These are phyloP conservation scores for Zosterops borbonicus DNA, from an alignment of 2,113 vertebrate genomes.

Conservation along the genomic window DNA sequence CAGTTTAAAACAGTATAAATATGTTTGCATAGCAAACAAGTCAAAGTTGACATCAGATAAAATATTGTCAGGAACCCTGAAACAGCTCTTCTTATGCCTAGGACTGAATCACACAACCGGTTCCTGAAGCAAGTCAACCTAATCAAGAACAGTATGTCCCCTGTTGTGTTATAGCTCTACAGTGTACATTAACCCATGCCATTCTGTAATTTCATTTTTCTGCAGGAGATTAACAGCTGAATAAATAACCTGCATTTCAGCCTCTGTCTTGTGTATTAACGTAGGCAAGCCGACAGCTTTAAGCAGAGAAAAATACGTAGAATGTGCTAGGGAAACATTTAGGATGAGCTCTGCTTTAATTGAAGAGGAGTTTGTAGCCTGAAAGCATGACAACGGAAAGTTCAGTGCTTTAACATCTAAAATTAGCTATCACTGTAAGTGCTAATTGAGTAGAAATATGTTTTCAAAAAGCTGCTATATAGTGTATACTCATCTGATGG, in stretches of 20 bases:
- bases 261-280: not conserved
- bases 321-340: not conserved
- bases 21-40: not conserved
- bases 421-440: not conserved
- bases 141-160: not conserved
- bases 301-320: not conserved
- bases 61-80: not conserved
- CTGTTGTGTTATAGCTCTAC: accelerated
- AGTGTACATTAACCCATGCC: not conserved
- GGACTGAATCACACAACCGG: not conserved
- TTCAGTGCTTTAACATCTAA: slow-evolving; percentile 38
- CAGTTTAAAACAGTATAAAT: not conserved
- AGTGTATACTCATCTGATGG: not conserved
- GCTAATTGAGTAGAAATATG: slow-evolving; percentile 28
- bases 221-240: not conserved
- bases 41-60: not conserved
- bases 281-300: not conserved
- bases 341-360: not conserved
- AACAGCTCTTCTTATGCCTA: accelerated
- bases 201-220: not conserved
- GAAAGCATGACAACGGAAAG: not conserved
- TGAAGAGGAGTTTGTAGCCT: not conserved
- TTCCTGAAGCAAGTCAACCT: not conserved
- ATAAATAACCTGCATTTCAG: not conserved
- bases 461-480: slow-evolving; percentile 24